Percentiles rank a stretch among this genome's conserved stretches.
Conservation (phyloP, 1,140 invertebrate species). For the Lethrus apterus region DNA sequence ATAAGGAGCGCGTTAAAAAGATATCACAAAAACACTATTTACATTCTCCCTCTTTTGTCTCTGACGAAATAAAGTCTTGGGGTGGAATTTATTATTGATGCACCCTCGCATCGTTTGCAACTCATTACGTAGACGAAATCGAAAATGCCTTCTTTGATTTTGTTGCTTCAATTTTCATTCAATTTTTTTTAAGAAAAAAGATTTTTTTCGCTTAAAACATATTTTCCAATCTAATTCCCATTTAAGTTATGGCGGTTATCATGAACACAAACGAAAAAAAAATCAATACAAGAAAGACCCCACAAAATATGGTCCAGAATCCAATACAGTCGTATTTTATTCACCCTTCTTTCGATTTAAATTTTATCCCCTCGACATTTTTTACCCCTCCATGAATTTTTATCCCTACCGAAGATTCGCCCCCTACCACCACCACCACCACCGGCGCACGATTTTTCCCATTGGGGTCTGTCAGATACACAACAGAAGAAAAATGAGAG, state of each 20-base stretch:
- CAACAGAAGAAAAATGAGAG: conserved; percentile 23
- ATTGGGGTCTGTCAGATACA: conserved; percentile 24
- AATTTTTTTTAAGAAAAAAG: too few relatives aligned
- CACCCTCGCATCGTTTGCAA: too few relatives aligned
- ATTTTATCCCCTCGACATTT: conserved; percentile 24
- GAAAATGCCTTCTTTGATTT: too few relatives aligned
- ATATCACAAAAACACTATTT: conserved; percentile 41
- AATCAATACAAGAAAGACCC: too few relatives aligned
- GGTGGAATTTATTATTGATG: conserved; percentile 36
- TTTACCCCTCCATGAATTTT: conserved; percentile 17
- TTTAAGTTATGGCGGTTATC: too few relatives aligned
- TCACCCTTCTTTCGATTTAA: conserved; percentile 23
- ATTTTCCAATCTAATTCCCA: too few relatives aligned
- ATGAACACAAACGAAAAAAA: too few relatives aligned
- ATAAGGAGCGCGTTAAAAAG: conserved; percentile 37
- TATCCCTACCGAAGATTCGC: conserved; percentile 9
- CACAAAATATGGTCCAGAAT: conserved; percentile 17
- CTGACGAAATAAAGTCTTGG: conserved; percentile 26
- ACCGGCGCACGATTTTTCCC: conserved; percentile 21
- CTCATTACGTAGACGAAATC: too few relatives aligned
- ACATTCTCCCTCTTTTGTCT: conserved; percentile 37
- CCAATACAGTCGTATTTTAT: conserved; percentile 19
- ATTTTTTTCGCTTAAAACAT: too few relatives aligned
- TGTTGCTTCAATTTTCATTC: too few relatives aligned
- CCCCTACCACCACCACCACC: conserved; percentile 11